Conservation (phyloP, 2,888 invertebrate species). For the Tetrapedia diversipes region DNA sequence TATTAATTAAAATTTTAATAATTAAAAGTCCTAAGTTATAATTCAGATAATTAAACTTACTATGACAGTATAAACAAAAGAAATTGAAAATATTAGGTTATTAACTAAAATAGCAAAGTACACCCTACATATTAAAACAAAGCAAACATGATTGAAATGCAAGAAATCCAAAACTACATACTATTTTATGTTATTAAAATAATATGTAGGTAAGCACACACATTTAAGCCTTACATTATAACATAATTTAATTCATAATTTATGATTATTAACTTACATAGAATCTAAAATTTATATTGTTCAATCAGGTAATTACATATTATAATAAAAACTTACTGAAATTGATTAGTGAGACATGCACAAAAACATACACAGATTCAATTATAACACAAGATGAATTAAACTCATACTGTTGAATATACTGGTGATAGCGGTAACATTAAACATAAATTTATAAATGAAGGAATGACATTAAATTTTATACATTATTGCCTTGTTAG, state of each 20-base stretch:
- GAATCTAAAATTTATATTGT: slow-evolving; percentile 6
- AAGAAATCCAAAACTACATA: slow-evolving; percentile 1
- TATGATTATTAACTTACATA: slow-evolving; percentile 14
- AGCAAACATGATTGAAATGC: neutral
- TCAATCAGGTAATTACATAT: slow-evolving; percentile 1
- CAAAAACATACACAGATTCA: slow-evolving; percentile 1
- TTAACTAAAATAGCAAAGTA: neutral
- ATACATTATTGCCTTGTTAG: slow-evolving; percentile 82
- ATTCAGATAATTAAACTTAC: neutral
- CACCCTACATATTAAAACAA: slow-evolving; percentile 3
- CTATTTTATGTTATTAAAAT: neutral
- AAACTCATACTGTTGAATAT: slow-evolving; percentile 1
- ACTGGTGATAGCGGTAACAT: slow-evolving; percentile 1
- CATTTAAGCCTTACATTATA: slow-evolving; percentile 4
- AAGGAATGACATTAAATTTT: slow-evolving; percentile 70
- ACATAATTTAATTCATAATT: slow-evolving; percentile 11
- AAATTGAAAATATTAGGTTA: slow-evolving; percentile 1
- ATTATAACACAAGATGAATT: neutral
- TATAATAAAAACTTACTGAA: slow-evolving; percentile 9
- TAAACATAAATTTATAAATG: slow-evolving; percentile 18
- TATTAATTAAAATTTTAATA: neutral
- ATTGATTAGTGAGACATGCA: neutral
- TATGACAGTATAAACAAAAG: neutral
- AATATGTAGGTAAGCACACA: neutral
- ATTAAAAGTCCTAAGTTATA: neutral